Conservation (phyloP, 2,888 invertebrate genomes). For the Sceliomorpha sp. region DNA sequence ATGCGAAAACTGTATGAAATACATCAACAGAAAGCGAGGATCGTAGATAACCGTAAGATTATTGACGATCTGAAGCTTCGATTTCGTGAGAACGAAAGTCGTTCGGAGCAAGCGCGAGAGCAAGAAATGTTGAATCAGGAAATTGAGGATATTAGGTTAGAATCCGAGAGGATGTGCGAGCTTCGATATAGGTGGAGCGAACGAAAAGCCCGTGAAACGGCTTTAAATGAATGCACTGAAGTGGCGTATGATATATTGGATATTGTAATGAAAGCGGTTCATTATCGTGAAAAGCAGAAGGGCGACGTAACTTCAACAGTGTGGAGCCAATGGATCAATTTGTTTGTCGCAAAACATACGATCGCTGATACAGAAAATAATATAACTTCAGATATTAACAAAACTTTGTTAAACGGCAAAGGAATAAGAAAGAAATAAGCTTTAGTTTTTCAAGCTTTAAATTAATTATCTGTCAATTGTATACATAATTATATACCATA, state of each 20-base stretch:
- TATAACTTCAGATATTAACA: too few relatives aligned
- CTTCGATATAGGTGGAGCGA: constrained; percentile 82
- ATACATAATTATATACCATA: too few relatives aligned
- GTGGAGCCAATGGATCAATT: background rate
- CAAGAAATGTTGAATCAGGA: constrained; percentile 58
- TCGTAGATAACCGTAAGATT: constrained; percentile 82
- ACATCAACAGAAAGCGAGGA: constrained; percentile 82
- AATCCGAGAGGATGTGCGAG: constrained; percentile 68
- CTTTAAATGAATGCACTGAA: constrained; percentile 81
- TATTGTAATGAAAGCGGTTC: constrained; percentile 81
- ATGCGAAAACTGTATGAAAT: constrained; percentile 84
- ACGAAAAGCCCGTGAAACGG: constrained; percentile 68
- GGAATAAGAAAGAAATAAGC: too few relatives aligned
- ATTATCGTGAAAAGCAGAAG: background rate
- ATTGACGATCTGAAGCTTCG: constrained; percentile 82
- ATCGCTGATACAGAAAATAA: too few relatives aligned
- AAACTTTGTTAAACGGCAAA: too few relatives aligned
- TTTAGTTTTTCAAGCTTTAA: too few relatives aligned
- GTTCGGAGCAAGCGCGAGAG: constrained; percentile 81
- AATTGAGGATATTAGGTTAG: constrained; percentile 59
- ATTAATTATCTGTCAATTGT: too few relatives aligned
- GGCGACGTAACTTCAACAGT: background rate
- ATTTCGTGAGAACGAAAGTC: constrained; percentile 79
- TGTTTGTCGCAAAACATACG: background rate
- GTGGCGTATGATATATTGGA: constrained; percentile 83